Evolutionary conservation across 2,888 invertebrate species (phyloP).

Genomic region (Piscicola geometra): DNA sequence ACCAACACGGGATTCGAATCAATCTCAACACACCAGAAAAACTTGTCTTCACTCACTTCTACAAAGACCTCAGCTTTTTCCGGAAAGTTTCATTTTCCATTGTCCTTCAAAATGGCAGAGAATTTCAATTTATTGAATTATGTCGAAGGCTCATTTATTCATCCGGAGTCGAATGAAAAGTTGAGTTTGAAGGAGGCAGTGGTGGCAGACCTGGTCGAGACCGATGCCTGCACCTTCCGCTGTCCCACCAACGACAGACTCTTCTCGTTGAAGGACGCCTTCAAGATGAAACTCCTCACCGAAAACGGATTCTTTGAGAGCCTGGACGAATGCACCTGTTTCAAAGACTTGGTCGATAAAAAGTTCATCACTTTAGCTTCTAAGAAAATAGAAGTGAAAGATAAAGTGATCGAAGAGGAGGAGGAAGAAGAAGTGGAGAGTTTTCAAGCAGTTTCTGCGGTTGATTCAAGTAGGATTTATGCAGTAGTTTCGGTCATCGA

Average conservation of each 20-base stretch:
- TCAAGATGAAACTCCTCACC: constrained; percentile 40
- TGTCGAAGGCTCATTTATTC: constrained; percentile 63
- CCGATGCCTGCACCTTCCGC: constrained; percentile 38
- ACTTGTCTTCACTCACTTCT: constrained; percentile 36
- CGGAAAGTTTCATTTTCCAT: constrained; percentile 44
- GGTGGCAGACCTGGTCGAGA: constrained; percentile 53
- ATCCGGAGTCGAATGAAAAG: constrained; percentile 73
- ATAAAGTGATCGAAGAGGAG: constrained; percentile 58
- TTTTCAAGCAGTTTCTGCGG: constrained; percentile 40
- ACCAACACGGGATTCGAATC: constrained; percentile 42
- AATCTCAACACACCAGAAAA: constrained; percentile 41
- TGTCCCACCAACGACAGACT: constrained; percentile 35
- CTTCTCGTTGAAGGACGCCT: constrained; percentile 38
- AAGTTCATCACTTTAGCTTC: constrained; percentile 60
- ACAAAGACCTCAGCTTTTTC: constrained; percentile 36
- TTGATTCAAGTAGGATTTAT: constrained; percentile 58
- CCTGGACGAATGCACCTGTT: constrained; percentile 74
- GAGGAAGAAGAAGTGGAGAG: constrained; percentile 45
- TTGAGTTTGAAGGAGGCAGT: constrained; percentile 78
- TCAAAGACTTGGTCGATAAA: constrained; percentile 72
- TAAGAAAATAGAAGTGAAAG: constrained; percentile 61
- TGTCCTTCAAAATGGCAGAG: constrained; percentile 73
- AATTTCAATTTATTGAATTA: constrained; percentile 71
- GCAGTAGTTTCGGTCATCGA: constrained; percentile 75
- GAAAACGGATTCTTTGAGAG: constrained; percentile 64